These are phyloP conservation scores for Dyspetes luteomarginatus DNA, from an alignment of 2,888 invertebrate species.

Conservation along the genomic window DNA sequence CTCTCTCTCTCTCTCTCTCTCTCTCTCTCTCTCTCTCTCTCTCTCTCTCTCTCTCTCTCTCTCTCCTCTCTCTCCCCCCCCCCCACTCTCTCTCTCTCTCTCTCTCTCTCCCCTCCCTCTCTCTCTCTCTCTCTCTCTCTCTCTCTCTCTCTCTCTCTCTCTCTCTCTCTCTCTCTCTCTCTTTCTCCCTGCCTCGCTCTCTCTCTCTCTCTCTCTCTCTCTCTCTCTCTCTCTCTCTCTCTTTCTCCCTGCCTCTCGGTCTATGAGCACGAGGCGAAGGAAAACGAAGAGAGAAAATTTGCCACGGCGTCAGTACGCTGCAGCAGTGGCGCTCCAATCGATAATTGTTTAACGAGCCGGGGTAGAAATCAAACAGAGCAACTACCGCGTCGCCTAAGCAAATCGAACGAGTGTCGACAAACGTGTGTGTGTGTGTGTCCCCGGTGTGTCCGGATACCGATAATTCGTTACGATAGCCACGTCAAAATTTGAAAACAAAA, in stretches of 20 bases:
- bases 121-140: too few species aligned
- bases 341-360: slow-evolving; percentile 76
- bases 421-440: slow-evolving; percentile 33
- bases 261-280: slow-evolving; percentile 15
- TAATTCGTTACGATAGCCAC: slow-evolving; percentile 1
- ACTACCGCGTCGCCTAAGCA: slow-evolving; percentile 55
- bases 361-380: slow-evolving; percentile 72
- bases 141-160: too few species aligned
- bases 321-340: slow-evolving; percentile 68
- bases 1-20: not conserved
- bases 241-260: not conserved
- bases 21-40: not conserved
- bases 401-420: slow-evolving; percentile 63
- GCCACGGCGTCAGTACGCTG: slow-evolving; percentile 49
- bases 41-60: too few species aligned
- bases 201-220: too few species aligned
- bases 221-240: too few species aligned
- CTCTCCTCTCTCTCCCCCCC: too few species aligned
- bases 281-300: slow-evolving; percentile 29
- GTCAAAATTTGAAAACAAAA: slow-evolving; percentile 7
- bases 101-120: too few species aligned
- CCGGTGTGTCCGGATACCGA: slow-evolving; percentile 37
- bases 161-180: too few species aligned
- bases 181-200: not conserved
- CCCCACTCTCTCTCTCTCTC: too few species aligned